Evolutionary conservation across 1,140 invertebrate species (phyloP).

Genomic region (Steinernema feltiae): DNA sequence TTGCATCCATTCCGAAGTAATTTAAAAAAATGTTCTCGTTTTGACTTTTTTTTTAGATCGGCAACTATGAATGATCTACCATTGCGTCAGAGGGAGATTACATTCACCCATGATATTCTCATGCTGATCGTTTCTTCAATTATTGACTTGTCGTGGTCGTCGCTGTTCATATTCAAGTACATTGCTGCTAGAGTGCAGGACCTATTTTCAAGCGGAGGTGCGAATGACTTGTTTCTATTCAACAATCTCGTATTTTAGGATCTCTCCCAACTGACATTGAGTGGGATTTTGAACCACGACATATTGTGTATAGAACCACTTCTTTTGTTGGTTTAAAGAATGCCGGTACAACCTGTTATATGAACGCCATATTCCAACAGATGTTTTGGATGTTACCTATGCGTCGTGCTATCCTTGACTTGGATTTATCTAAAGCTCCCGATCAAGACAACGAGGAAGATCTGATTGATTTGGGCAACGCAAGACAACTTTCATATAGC

Average conservation of each 20-base stretch:
- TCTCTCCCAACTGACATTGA: constrained; percentile 62
- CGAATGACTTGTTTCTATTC: neutral
- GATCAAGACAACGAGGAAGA: constrained; percentile 45
- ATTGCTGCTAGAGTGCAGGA: neutral
- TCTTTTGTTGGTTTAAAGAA: constrained; percentile 96
- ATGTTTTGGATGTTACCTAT: constrained; percentile 41
- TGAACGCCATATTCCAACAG: constrained; percentile 97
- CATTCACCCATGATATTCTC: neutral
- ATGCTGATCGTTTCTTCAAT: too few species aligned
- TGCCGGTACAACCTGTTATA: constrained; percentile 96
- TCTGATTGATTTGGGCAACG: neutral
- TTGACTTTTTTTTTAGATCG: neutral
- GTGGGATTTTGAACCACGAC: constrained; percentile 94
- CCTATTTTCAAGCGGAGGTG: neutral
- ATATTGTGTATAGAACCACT: constrained; percentile 77
- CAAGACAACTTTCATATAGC: neutral
- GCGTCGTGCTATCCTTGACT: neutral
- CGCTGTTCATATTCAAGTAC: neutral
- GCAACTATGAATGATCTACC: neutral
- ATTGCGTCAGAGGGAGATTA: neutral
- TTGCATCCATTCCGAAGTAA: neutral
- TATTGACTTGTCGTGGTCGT: neutral
- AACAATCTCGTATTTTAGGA: neutral
- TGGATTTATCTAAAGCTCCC: too few species aligned
- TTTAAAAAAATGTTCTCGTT: too few species aligned